Conservation (phyloP, 35 echinoderm and acorn worm species). For the Heliocidaris erythrogramma region DNA sequence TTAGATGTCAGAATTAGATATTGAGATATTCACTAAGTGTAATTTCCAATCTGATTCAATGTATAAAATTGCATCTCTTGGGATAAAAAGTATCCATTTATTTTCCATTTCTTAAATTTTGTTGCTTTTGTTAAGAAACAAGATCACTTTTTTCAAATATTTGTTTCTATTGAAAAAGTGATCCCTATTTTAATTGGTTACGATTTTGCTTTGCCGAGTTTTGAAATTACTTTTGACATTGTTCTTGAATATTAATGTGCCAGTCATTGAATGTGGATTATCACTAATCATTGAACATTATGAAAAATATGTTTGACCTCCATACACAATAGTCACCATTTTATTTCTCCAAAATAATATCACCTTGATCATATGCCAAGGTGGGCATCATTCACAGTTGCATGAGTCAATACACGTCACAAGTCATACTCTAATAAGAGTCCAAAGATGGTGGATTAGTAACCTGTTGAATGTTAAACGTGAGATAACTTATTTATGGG, state of each 20-base stretch:
- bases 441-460: too few relatives aligned
- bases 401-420: neutral
- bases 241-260: neutral
- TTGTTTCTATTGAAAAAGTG: neutral
- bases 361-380: neutral
- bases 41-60: neutral
- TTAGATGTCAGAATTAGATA: too few relatives aligned
- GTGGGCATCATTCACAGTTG: neutral
- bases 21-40: too few relatives aligned
- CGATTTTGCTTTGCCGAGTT: neutral
- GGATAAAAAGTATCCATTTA: neutral
- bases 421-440: neutral
- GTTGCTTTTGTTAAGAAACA: too few relatives aligned
- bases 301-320: neutral
- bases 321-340: neutral
- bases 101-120: too few relatives aligned
- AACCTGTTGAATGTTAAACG: too few relatives aligned
- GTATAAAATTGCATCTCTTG: neutral
- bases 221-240: neutral
- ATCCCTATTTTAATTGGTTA: neutral
- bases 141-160: too few relatives aligned
- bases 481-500: too few relatives aligned
- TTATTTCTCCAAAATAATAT: neutral
- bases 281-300: neutral
- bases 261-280: neutral